These are phyloP conservation scores for Achlya flavicornis DNA, from an alignment of 2,888 invertebrate genomes.

Conservation along the genomic window DNA sequence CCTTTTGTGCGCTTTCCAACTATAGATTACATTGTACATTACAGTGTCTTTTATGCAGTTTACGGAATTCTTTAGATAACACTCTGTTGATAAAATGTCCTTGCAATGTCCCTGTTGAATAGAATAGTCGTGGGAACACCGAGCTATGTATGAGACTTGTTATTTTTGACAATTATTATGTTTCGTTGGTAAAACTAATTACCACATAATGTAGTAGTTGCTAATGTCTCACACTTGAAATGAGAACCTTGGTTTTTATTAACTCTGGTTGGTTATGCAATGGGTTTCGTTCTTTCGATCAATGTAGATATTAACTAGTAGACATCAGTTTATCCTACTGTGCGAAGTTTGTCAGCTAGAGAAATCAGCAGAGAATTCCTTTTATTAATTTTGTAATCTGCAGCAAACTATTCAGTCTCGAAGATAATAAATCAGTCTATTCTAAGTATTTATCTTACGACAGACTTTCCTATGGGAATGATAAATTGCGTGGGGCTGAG, in stretches of 20 bases:
- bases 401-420: conserved; percentile 37
- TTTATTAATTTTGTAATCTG: conserved; percentile 42
- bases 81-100: background rate
- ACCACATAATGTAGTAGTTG: background rate
- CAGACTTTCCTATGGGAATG: conserved; percentile 4
- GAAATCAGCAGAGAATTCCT: conserved; percentile 18
- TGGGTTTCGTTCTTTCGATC: background rate
- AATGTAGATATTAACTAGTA: background rate
- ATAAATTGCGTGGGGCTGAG: background rate
- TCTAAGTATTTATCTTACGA: background rate
- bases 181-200: background rate
- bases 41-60: background rate
- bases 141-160: background rate
- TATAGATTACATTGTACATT: background rate
- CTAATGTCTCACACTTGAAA: conserved; percentile 5
- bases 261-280: conserved; percentile 8
- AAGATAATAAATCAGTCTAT: conserved; percentile 39
- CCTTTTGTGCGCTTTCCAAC: conserved; percentile 8
- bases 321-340: background rate
- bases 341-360: background rate
- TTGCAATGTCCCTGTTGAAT: background rate
- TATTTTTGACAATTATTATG: background rate
- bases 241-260: conserved; percentile 7
- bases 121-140: background rate
- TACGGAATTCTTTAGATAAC: conserved; percentile 8